Evolutionary conservation across 2,888 invertebrate species (phyloP).

Genomic region (Belgica antarctica): DNA sequence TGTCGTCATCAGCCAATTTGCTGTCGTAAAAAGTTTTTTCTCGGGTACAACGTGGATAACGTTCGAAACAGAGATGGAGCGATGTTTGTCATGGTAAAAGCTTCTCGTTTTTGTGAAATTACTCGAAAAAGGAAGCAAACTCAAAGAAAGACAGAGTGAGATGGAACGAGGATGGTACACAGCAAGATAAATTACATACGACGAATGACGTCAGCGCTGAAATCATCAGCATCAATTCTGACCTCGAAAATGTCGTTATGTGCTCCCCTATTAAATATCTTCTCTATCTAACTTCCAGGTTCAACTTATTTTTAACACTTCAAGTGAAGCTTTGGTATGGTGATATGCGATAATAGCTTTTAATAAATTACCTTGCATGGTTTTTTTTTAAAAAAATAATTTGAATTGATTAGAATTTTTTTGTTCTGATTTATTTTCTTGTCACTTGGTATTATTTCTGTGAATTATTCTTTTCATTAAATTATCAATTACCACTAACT

Average conservation of each 20-base stretch:
- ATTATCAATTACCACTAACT: not conserved
- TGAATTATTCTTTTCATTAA: too few relatives aligned
- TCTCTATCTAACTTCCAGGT: too few relatives aligned
- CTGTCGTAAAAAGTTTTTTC: slow-evolving; percentile 14
- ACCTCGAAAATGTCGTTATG: slow-evolving; percentile 12
- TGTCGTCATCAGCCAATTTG: slow-evolving; percentile 18
- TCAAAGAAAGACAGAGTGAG: slow-evolving; percentile 13
- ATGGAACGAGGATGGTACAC: not conserved
- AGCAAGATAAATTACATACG: slow-evolving; percentile 35
- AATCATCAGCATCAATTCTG: slow-evolving; percentile 29
- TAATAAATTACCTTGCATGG: too few relatives aligned
- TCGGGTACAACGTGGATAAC: not conserved
- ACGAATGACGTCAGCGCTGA: slow-evolving; percentile 38
- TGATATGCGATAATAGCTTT: too few relatives aligned
- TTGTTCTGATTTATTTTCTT: too few relatives aligned
- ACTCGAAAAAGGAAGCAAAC: not conserved
- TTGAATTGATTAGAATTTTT: too few relatives aligned
- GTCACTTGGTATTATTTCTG: too few relatives aligned
- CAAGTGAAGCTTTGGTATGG: too few relatives aligned
- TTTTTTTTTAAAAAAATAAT: too few relatives aligned
- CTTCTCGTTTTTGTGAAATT: not conserved
- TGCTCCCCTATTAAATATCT: not conserved
- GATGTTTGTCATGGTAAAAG: slow-evolving; percentile 8
- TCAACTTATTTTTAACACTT: too few relatives aligned
- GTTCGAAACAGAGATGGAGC: slow-evolving; percentile 18